These are phyloP conservation scores for Drosophila ambigua DNA, from an alignment of 1,140 invertebrate species.

Conservation along the genomic window DNA sequence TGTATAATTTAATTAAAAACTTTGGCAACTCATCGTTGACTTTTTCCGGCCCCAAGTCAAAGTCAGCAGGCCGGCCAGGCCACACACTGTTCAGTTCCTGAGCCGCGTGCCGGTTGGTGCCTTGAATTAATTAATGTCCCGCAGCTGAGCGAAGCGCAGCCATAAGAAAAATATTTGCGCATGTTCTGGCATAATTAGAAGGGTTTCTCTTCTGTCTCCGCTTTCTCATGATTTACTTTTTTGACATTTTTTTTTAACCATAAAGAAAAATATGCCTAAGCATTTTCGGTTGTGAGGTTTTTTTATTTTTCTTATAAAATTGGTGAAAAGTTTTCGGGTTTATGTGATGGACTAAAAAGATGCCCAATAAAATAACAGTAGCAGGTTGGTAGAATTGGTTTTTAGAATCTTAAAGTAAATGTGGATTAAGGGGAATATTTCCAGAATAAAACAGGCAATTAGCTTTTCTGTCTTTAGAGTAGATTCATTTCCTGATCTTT, in stretches of 20 bases:
- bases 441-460: too few relatives aligned
- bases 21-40: slow-evolving; percentile 56
- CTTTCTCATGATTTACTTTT: not conserved
- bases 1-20: slow-evolving; percentile 78
- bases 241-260: slow-evolving; percentile 8
- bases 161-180: slow-evolving; percentile 78
- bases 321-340: not conserved
- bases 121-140: slow-evolving; percentile 75
- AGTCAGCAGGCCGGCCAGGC: slow-evolving; percentile 49
- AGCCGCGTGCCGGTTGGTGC: slow-evolving; percentile 41
- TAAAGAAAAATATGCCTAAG: slow-evolving; percentile 44
- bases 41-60: slow-evolving; percentile 57
- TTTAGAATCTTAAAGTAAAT: too few relatives aligned
- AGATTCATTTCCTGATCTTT: too few relatives aligned
- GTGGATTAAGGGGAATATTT: too few relatives aligned
- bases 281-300: slow-evolving; percentile 23
- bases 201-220: slow-evolving; percentile 40
- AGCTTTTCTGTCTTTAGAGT: not conserved
- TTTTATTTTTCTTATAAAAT: slow-evolving; percentile 25
- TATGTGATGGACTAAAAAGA: not conserved
- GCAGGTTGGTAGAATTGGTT: too few relatives aligned
- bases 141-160: slow-evolving; percentile 52
- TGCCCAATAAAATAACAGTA: not conserved
- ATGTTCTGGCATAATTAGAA: slow-evolving; percentile 79
- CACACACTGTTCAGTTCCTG: slow-evolving; percentile 39